Evolutionary conservation across 2,113 vertebrate species (phyloP).

Genomic region (Heptranchias perlo): DNA sequence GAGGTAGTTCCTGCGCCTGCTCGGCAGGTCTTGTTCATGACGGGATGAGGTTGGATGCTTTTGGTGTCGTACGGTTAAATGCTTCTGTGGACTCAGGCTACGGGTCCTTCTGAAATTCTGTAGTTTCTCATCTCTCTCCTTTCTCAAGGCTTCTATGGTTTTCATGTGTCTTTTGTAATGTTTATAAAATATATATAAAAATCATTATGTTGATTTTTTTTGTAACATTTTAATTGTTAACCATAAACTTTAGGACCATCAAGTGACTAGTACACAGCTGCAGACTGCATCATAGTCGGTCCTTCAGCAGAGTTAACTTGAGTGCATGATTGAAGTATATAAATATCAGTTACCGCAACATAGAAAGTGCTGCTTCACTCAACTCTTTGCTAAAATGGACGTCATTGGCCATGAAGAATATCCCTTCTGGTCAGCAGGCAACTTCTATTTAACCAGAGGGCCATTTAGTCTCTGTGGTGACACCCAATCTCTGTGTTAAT

Average conservation of each 20-base stretch:
- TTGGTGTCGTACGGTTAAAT: constrained; percentile 46
- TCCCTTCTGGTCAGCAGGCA: neutral
- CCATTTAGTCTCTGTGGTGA: neutral
- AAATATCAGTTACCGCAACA: neutral
- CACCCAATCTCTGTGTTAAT: neutral
- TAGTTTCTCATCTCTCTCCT: constrained; percentile 66
- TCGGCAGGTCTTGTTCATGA: constrained; percentile 57
- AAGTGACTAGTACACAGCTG: neutral
- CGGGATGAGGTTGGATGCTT: constrained; percentile 44
- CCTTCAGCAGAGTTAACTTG: neutral
- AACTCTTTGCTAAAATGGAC: neutral
- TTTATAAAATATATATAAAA: neutral
- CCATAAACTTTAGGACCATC: neutral
- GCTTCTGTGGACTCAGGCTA: constrained; percentile 78
- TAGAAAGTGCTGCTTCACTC: too few species aligned
- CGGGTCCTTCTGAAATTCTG: constrained; percentile 58
- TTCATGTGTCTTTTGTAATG: constrained; percentile 63
- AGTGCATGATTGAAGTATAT: neutral
- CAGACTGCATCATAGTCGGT: neutral
- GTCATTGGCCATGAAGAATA: neutral
- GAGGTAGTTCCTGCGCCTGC: constrained; percentile 63
- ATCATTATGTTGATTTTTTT: neutral
- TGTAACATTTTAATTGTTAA: neutral
- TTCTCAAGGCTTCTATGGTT: constrained; percentile 66
- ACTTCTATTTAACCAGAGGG: neutral